A percentile compares a stretch with the other conserved stretches of the same genome.
Conservation (phyloP, 2,797 vertebrate species). For the Ambastaia sidthimunki region DNA sequence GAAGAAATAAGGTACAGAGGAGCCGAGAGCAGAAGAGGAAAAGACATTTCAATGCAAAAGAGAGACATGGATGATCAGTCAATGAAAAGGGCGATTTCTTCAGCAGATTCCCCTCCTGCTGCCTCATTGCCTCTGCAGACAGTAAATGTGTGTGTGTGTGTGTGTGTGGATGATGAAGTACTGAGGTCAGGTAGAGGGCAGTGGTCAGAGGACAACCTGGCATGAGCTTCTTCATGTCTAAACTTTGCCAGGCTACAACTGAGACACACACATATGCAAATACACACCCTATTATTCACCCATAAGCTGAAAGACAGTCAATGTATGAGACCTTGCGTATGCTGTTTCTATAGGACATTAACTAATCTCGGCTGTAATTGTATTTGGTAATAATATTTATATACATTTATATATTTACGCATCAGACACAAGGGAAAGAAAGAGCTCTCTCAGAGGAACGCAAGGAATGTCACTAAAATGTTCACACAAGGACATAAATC, state of each 20-base stretch:
- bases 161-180: constrained; percentile 27
- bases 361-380: constrained; percentile 21
- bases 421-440: constrained; percentile 29
- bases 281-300: constrained; percentile 7
- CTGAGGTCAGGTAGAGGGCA: constrained; percentile 69
- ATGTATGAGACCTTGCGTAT: background rate
- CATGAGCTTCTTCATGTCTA: constrained; percentile 38
- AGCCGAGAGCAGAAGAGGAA: constrained; percentile 8
- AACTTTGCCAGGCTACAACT: constrained; percentile 26
- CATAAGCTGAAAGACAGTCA: constrained; percentile 1
- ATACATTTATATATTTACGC: background rate
- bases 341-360: constrained; percentile 10
- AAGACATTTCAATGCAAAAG: constrained; percentile 19
- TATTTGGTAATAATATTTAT: constrained; percentile 19
- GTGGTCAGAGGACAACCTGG: constrained; percentile 52
- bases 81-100: constrained; percentile 55
- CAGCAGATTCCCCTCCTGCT: constrained; percentile 68
- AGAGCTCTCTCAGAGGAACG: background rate
- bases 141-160: constrained; percentile 48
- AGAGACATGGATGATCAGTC: constrained; percentile 63
- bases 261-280: constrained; percentile 38
- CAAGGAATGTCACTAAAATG: background rate
- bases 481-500: constrained; percentile 19
- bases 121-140: constrained; percentile 71
- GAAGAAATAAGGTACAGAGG: constrained; percentile 19